phyloP scores from a whole-genome alignment of 2,113 vertebrate genomes.

The Zosterops hypoxanthus region DNA sequence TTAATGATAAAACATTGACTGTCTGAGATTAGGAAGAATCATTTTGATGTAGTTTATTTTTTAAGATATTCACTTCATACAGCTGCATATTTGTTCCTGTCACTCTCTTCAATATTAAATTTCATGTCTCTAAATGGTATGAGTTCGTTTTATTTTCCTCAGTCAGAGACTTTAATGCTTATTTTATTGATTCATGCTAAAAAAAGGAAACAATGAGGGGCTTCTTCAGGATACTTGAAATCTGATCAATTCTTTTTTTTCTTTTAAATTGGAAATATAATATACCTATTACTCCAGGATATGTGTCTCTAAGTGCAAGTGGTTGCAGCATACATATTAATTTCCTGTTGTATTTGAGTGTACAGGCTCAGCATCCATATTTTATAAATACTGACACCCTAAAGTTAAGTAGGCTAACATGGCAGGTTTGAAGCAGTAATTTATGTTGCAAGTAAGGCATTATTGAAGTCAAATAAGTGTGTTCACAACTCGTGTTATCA shows the following conservation, averaged over 20 bases:
- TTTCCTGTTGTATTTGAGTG: conserved; percentile 34
- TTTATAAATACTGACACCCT: background rate
- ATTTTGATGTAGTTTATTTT: conserved; percentile 6
- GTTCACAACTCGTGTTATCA: background rate
- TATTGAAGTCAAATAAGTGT: conserved; percentile 11
- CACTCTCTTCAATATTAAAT: conserved; percentile 30
- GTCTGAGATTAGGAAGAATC: background rate
- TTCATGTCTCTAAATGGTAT: conserved; percentile 43
- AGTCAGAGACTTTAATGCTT: conserved; percentile 57
- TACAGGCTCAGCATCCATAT: background rate
- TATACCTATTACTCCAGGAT: conserved; percentile 40
- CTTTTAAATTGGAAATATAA: conserved; percentile 61
- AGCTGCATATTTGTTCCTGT: conserved; percentile 30
- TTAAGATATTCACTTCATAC: background rate
- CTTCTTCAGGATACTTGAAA: conserved; percentile 58
- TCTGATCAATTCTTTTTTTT: conserved; percentile 52
- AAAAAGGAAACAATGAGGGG: conserved; percentile 31
- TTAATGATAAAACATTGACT: background rate
- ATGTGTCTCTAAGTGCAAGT: conserved; percentile 45
- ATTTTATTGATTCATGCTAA: conserved; percentile 57
- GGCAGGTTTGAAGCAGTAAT: conserved; percentile 14
- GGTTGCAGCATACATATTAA: conserved; percentile 23
- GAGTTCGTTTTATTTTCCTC: conserved; percentile 52
- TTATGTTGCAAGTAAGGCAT: background rate
- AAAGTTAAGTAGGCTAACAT: conserved; percentile 3